These are phyloP conservation scores for Pogoniulus pusillus DNA, from an alignment of 2,797 vertebrate genomes.

Conservation along the genomic window DNA sequence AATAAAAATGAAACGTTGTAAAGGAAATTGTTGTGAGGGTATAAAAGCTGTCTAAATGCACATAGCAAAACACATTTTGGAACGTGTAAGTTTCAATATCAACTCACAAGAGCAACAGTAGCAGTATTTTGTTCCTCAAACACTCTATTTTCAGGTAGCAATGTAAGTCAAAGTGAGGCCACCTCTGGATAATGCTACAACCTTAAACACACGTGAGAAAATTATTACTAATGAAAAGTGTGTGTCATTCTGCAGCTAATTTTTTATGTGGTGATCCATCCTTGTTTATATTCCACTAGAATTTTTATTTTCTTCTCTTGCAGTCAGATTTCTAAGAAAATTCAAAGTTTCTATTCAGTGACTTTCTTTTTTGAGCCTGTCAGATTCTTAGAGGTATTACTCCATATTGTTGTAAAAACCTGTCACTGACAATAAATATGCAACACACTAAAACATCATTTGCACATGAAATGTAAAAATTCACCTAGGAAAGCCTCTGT, in stretches of 20 bases:
- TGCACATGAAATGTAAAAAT: not conserved
- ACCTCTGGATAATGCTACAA: not conserved
- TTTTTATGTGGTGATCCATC: not conserved
- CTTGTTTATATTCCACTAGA: not conserved
- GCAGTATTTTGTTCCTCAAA: not conserved
- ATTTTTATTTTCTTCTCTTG: not conserved
- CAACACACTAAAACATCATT: not conserved
- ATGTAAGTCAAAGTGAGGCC: not conserved
- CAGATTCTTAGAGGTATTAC: not conserved
- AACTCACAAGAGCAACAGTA: not conserved
- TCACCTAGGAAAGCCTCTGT: not conserved
- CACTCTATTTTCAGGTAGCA: not conserved
- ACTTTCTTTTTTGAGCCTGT: not conserved
- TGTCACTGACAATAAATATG: not conserved
- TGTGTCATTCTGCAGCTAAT: not conserved
- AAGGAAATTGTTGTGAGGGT: not conserved
- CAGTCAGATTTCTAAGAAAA: not conserved
- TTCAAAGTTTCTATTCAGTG: not conserved
- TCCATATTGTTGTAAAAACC: not conserved
- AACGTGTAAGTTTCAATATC: not conserved
- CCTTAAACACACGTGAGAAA: not conserved
- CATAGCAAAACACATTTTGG: not conserved
- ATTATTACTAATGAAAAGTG: not conserved
- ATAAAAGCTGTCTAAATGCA: not conserved
- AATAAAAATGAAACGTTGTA: slow-evolving; percentile 10